phyloP scores from a whole-genome alignment of 2,888 invertebrate species.

The Odontocolon sp. region DNA sequence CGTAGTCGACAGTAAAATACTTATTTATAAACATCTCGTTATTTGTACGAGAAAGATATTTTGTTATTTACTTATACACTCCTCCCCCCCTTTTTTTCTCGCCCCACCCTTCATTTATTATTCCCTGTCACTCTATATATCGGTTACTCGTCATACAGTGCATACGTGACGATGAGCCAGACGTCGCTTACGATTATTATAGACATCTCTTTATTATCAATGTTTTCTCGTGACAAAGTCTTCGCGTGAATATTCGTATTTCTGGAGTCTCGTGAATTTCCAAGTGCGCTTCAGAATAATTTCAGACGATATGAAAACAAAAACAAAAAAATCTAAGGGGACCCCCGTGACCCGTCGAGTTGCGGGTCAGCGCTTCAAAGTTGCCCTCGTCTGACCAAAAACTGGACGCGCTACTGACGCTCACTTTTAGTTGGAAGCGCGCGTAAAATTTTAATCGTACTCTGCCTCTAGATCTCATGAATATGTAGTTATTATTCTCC shows the following conservation, averaged over 20 bases:
- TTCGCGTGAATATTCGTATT: conserved; percentile 4
- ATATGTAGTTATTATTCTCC: too few species aligned
- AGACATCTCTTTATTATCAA: background rate
- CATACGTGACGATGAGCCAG: conserved; percentile 19
- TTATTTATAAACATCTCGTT: conserved; percentile 32
- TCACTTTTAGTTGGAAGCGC: conserved; percentile 4
- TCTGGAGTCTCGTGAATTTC: background rate
- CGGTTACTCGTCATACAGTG: background rate
- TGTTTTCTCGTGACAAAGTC: background rate
- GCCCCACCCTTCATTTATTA: background rate
- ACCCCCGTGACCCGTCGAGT: background rate
- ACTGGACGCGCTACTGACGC: conserved; percentile 17
- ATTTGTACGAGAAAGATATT: conserved; percentile 15
- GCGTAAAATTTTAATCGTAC: background rate
- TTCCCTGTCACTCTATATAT: background rate
- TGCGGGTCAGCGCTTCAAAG: background rate
- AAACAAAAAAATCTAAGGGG: conserved; percentile 18
- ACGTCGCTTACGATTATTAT: conserved; percentile 3
- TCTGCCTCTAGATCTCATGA: too few species aligned
- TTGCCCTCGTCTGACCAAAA: conserved; percentile 29
- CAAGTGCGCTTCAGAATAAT: background rate
- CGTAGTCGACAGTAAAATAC: conserved; percentile 1
- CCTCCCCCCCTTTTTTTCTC: background rate
- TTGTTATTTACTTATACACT: conserved; percentile 16
- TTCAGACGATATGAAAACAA: conserved; percentile 5